Conservation (phyloP, 2,113 vertebrate genomes). For the Benitochromis conjunctus region DNA sequence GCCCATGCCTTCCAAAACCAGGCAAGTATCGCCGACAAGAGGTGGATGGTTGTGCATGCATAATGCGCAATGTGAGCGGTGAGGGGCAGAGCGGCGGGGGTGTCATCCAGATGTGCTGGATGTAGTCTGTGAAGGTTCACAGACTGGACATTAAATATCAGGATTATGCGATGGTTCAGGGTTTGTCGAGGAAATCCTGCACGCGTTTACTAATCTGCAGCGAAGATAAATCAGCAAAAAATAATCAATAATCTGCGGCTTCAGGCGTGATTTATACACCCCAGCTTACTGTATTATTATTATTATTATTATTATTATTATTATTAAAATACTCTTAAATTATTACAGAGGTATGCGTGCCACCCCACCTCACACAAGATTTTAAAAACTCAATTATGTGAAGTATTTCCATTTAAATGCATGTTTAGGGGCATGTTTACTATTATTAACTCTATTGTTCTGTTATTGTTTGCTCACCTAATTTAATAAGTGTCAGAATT, state of each 20-base stretch:
- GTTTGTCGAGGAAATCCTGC: not conserved
- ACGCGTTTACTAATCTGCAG: conserved; percentile 23
- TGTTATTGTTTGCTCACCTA: not conserved
- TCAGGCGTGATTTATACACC: not conserved
- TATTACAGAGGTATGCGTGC: not conserved
- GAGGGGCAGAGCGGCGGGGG: not conserved
- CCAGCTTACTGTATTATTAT: not conserved
- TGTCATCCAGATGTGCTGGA: not conserved
- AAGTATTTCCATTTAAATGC: not conserved
- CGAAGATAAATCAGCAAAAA: conserved; percentile 21
- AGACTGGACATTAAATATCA: not conserved
- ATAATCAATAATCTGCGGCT: conserved; percentile 17
- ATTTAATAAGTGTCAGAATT: not conserved
- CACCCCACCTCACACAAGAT: not conserved
- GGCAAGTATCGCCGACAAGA: conserved; percentile 66
- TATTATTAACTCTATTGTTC: not conserved
- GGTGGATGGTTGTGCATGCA: conserved; percentile 56
- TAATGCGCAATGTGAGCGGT: not conserved
- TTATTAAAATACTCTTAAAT: not conserved
- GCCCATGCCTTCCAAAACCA: conserved; percentile 33
- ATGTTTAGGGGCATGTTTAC: not conserved
- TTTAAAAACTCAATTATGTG: not conserved
- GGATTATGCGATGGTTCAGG: not conserved
- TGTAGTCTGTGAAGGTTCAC: not conserved
- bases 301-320: not conserved